Base-by-base conservation (phyloP, 2,888 invertebrate genomes). In the Oscheius onirici region DNA sequence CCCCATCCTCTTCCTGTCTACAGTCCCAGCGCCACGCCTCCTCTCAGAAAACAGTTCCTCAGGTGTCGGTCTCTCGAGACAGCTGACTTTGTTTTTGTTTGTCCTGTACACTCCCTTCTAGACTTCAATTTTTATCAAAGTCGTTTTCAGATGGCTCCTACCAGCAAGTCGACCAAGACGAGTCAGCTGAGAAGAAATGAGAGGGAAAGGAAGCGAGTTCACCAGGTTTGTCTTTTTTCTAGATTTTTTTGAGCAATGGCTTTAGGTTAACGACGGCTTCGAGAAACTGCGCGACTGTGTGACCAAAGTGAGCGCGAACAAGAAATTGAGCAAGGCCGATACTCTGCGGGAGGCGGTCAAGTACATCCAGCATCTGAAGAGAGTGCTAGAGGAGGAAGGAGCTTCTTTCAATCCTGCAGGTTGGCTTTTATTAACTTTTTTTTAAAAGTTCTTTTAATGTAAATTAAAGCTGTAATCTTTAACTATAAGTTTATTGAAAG, bases 291-390 rank as follows among this genome's bases (percentile, higher is more conserved):
- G 80, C 20, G 63, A 58, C 15, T 70, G 70, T 49, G 72, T 80
- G 20, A 61, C 70, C 11, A 65, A 69, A 22, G 66, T 70, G n/a
- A 58, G 52, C 20, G 51, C 69, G 20, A 77, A 76, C 17, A 79
- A 81, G 72, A 81, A 81, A 60, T 57, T 76, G 73, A 77, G 77
- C 71, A 81, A 81, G 67, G 81, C 81, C 0, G 81, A 79, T 34
- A 81, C 81, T 20, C 70, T 81, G 13, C 66, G 81, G 10, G 73
- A 79, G 28, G 81, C 81, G 3, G 75, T 75, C 55, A 72, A 71
- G 49, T 79, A 79, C 54, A 81, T 81, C 44, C 54, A 68, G 40
- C 68, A 79, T 13, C 74, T 81, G 22, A 71, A 74, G 40, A 15
- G 34, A 1, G 22, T 78, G 8, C 74, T 80, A 17, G 28, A 68